A percentile compares a stretch with the other conserved stretches of the same genome.
Conservation (phyloP, 2,888 invertebrate species). For the Stenoptilia bipunctidactyla region DNA sequence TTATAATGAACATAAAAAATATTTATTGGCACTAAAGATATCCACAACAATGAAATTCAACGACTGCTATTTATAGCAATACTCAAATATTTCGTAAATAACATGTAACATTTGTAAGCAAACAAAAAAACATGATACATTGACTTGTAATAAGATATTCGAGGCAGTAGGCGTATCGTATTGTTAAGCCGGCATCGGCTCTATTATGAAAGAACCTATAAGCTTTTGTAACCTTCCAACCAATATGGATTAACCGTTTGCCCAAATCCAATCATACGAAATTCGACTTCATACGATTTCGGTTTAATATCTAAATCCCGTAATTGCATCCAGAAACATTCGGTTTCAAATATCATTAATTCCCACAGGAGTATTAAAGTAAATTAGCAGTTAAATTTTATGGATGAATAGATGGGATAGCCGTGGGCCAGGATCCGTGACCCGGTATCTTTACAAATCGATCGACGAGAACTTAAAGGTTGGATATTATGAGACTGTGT, state of each 20-base stretch:
- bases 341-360: conserved; percentile 10
- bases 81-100: no score
- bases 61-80: no score
- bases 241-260: conserved; percentile 36
- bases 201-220: conserved; percentile 1
- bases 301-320: conserved; percentile 4
- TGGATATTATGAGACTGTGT: conserved; percentile 26
- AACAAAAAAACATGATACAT: conserved; percentile 1
- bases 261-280: conserved; percentile 26
- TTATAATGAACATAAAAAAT: no score
- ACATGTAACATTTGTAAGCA: neutral
- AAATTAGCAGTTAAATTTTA: conserved; percentile 42
- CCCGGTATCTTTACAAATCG: conserved; percentile 41
- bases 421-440: conserved; percentile 27
- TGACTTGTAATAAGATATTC: neutral
- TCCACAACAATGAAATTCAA: no score
- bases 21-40: no score
- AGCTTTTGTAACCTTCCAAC: conserved; percentile 31
- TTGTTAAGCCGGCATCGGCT: neutral
- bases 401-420: conserved; percentile 24
- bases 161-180: neutral
- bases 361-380: conserved; percentile 20
- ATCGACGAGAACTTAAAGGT: conserved; percentile 26
- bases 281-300: conserved; percentile 33
- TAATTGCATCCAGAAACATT: neutral